Base-by-base conservation (phyloP, 2,113 vertebrate species). In the Paramisgurnus dabryanus region DNA sequence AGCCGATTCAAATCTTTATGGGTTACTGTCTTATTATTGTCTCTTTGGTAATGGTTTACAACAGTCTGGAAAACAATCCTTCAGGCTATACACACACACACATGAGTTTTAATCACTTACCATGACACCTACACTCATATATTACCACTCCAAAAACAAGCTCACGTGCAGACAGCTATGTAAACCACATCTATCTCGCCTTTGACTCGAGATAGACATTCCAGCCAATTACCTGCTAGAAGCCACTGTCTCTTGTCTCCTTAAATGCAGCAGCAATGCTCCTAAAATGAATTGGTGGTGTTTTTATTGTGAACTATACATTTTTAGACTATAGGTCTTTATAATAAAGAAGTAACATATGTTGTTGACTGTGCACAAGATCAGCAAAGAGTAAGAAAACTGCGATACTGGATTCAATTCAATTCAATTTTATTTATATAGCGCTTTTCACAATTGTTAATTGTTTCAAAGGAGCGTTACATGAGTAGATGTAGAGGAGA, bases 1-100 rank as follows among this genome's bases (percentile, higher is more conserved):
- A 50, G 73, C 22, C 74, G 13, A 40, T 77, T 50, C 47, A 13
- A 50, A 77, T 8, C 60, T 66, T 53, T 77, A 55, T 40, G 27
- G 10, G 6, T 17, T 39, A 9, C 49, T 53, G 12, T 77, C 63
- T 49, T 77, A 50, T 66, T n/a, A 66, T 66, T 60, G 39, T 34
- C 11, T 60, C 47, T 55, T 66, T 66, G 45, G 61, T 66, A n/a
- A 53, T 65, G 61, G 65, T 66, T 65, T 77, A 22, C 63, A 77
- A 77, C 60, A 55, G 75, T 66, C 75, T 77, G 75, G 47, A 41
- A 77, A 12, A 65, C 45, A n/a, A 55, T 66, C 75, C 75, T 77
- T 10, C 63, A 55, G 75, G 63, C 47, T 77, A 77, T 41, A 17
- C 60, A 50, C 7, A 49, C 22, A 34, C 12, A 12, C 50, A 53